These are phyloP conservation scores for Dryobota labecula DNA, from an alignment of 2,888 invertebrate species.

Conservation along the genomic window DNA sequence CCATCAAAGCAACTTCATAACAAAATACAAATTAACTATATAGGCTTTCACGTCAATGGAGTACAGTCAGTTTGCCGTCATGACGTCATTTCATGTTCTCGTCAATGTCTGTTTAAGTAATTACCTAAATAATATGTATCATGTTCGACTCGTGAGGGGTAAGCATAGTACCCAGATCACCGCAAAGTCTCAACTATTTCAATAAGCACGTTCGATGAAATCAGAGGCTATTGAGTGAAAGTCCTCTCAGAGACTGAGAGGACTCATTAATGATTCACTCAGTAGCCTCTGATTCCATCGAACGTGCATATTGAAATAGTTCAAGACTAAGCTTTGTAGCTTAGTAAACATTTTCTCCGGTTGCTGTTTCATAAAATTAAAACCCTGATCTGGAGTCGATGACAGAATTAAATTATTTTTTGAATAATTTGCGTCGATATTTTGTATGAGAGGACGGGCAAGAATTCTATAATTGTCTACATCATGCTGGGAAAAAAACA, in stretches of 20 bases:
- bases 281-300: too few species aligned
- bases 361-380: background rate
- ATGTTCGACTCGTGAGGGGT: too few species aligned
- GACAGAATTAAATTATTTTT: background rate
- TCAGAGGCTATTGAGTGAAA: background rate
- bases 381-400: background rate
- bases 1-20: background rate
- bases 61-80: background rate
- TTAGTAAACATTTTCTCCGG: background rate
- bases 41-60: background rate
- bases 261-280: too few species aligned
- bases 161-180: background rate
- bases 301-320: too few species aligned
- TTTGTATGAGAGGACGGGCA: background rate
- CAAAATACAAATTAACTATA: background rate
- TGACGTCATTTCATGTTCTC: background rate
- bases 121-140: background rate
- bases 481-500: constrained; percentile 25
- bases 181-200: constrained; percentile 1
- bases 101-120: background rate
- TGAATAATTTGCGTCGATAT: background rate
- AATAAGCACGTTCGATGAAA: constrained; percentile 15
- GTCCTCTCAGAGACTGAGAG: background rate
- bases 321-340: too few species aligned
- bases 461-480: background rate